A percentile compares a stretch with the other conserved stretches of the same genome.
Conservation (phyloP, 2,797 vertebrate species). For the Pantherophis alleghaniensis region DNA sequence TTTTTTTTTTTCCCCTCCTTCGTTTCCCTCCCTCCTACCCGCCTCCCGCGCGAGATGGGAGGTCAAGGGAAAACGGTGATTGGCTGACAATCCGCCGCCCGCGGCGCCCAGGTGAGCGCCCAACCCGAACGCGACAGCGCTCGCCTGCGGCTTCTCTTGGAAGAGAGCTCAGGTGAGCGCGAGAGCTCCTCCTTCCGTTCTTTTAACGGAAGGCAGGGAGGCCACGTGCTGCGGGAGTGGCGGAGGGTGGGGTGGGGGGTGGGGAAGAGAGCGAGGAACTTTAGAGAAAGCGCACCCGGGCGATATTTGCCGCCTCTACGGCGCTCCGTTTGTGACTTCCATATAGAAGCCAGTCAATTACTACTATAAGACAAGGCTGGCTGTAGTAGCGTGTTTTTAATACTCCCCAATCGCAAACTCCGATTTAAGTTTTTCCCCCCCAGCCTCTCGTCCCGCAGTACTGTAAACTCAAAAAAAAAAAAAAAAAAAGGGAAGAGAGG, state of each 20-base stretch:
- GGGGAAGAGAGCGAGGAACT: too few relatives aligned
- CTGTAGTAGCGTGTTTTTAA: too few relatives aligned
- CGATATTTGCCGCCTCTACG: background rate
- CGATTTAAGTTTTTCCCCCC: background rate
- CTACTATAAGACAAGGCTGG: background rate
- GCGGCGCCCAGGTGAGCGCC: conserved; percentile 67
- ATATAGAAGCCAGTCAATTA: background rate
- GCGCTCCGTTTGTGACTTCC: background rate
- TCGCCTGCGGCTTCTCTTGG: conserved; percentile 61
- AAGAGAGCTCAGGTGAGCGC: conserved; percentile 61
- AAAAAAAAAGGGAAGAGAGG: background rate
- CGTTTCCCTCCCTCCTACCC: rapidly evolving
- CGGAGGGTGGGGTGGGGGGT: rapidly evolving
- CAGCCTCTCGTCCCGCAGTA: background rate
- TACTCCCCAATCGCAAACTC: background rate
- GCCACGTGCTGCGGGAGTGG: background rate
- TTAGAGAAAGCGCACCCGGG: background rate
- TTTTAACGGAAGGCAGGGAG: conserved; percentile 19
- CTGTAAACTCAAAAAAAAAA: background rate
- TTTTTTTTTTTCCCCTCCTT: too few relatives aligned
- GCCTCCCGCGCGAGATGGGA: too few relatives aligned
- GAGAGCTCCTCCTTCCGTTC: background rate
- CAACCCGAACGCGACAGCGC: conserved; percentile 49
- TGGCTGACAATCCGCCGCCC: conserved; percentile 33
- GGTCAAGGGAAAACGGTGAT: background rate